phyloP scores from a whole-genome alignment of 2,888 invertebrate genomes.

The Cephus sareptanus region DNA sequence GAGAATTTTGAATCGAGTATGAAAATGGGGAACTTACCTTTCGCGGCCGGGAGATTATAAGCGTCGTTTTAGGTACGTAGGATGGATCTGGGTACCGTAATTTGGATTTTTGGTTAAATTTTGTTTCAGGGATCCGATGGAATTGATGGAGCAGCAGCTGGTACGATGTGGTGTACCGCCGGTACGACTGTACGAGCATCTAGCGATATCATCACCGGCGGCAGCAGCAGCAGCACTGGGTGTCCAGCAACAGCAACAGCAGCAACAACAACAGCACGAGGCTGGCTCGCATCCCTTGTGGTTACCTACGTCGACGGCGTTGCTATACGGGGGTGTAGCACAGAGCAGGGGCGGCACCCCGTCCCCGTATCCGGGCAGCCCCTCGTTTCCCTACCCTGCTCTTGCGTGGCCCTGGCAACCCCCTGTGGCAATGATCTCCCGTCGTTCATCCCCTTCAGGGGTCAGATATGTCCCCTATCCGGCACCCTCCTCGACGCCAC shows the following conservation, averaged over 20 bases:
- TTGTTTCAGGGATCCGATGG: slow-evolving; percentile 61
- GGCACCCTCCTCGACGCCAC: slow-evolving; percentile 39
- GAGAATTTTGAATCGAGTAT: neutral
- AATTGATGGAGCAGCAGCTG: slow-evolving; percentile 62
- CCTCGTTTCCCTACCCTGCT: slow-evolving; percentile 48
- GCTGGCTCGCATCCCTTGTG: slow-evolving; percentile 44
- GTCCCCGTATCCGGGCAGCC: slow-evolving; percentile 50
- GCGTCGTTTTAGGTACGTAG: neutral
- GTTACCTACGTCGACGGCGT: slow-evolving; percentile 55
- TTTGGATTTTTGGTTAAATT: neutral
- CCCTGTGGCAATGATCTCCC: slow-evolving; percentile 53
- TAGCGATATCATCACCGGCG: slow-evolving; percentile 53
- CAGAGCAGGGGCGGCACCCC: slow-evolving; percentile 49
- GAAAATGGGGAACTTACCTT: neutral
- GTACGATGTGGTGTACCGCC: slow-evolving; percentile 62
- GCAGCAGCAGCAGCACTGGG: slow-evolving; percentile 43
- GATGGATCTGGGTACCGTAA: neutral
- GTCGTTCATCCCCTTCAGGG: slow-evolving; percentile 59
- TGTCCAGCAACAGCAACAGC: slow-evolving; percentile 38
- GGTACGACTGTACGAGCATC: slow-evolving; percentile 60
- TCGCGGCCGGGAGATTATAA: neutral
- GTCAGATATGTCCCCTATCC: slow-evolving; percentile 57
- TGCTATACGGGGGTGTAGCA: slow-evolving; percentile 54
- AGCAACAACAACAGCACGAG: slow-evolving; percentile 44
- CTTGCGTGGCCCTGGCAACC: slow-evolving; percentile 63